phyloP scores from a whole-genome alignment of 37 sponge, comb jelly and placozoan species.

The Tethya wilhelma region DNA sequence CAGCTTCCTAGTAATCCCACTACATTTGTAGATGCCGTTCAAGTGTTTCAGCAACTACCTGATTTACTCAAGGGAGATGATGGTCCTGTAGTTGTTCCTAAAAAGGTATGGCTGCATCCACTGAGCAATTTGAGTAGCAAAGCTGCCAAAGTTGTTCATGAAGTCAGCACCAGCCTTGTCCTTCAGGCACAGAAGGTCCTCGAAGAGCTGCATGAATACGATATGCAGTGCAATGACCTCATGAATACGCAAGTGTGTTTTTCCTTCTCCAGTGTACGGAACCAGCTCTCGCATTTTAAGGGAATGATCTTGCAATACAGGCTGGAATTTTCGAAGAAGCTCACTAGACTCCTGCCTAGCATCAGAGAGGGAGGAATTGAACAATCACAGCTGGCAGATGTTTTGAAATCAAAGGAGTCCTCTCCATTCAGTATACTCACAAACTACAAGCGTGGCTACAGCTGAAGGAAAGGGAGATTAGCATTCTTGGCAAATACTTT shows the following conservation, averaged over 20 bases:
- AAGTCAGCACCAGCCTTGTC: constrained; percentile 6
- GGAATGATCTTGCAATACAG: no score
- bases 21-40: constrained; percentile 28
- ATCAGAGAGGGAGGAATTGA: constrained; percentile 11
- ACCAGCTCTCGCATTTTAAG: no score
- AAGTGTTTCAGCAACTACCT: no score
- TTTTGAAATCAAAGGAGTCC: no score
- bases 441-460: neutral
- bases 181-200: constrained; percentile 20
- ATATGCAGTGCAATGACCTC: constrained; percentile 24
- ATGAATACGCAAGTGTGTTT: no score
- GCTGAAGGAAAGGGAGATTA: no score
- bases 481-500: no score
- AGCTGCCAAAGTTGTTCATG: neutral
- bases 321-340: no score
- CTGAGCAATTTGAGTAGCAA: constrained; percentile 14
- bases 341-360: no score
- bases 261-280: no score
- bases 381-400: neutral
- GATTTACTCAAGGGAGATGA: no score
- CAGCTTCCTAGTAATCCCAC: constrained; percentile 11
- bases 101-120: constrained; percentile 30
- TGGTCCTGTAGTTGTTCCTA: neutral
- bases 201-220: neutral
- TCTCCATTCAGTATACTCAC: no score